phyloP scores from a whole-genome alignment of 2,113 vertebrate genomes.

The Cavia aperea region DNA sequence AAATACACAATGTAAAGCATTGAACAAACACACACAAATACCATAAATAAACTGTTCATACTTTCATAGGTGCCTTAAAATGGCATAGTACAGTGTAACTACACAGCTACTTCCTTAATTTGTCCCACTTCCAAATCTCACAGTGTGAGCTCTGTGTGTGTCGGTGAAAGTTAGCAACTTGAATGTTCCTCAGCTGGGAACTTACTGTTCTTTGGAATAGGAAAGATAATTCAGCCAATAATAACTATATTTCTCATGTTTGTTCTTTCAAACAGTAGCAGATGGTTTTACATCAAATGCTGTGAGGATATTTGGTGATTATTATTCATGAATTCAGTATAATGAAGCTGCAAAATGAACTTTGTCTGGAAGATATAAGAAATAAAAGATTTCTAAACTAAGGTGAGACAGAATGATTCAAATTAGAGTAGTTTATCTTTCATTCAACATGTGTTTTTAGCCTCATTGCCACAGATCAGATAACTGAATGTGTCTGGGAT shows the following conservation, averaged over 20 bases:
- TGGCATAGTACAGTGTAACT: not conserved
- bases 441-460: not conserved
- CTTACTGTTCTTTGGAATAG: not conserved
- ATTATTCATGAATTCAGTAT: not conserved
- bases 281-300: not conserved
- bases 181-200: not conserved
- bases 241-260: not conserved
- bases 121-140: not conserved
- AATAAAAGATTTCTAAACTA: not conserved
- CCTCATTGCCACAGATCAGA: not conserved
- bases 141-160: not conserved
- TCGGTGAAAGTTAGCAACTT: not conserved
- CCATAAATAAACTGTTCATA: not conserved
- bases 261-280: not conserved
- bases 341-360: not conserved
- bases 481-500: not conserved
- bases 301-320: not conserved
- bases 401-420: not conserved
- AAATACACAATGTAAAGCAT: not conserved
- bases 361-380: not conserved
- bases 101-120: not conserved
- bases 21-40: not conserved
- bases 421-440: not conserved
- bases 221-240: not conserved
- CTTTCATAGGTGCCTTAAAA: not conserved